These are phyloP conservation scores for Laothoe populi DNA, from an alignment of 2,888 invertebrate species.

Conservation along the genomic window DNA sequence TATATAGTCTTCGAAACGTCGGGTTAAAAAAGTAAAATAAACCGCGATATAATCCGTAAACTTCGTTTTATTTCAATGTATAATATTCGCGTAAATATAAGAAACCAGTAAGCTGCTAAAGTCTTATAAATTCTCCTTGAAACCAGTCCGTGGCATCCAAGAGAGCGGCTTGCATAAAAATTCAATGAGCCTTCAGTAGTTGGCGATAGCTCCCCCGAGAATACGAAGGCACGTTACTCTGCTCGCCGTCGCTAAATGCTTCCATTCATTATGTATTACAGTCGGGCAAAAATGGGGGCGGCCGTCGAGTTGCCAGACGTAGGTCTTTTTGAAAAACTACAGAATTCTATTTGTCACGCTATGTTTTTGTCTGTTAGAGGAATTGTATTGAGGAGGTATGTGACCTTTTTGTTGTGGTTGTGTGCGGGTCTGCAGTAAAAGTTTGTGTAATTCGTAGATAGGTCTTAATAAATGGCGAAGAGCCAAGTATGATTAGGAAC, in stretches of 20 bases:
- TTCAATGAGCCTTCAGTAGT: conserved; percentile 50
- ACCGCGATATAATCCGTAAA: no score
- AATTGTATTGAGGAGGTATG: not conserved
- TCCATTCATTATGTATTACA: conserved; percentile 82
- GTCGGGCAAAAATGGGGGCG: conserved; percentile 73
- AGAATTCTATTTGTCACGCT: not conserved
- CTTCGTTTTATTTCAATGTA: no score
- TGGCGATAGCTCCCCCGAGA: conserved; percentile 59
- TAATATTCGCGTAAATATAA: no score
- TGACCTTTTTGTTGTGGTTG: not conserved
- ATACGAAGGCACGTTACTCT: conserved; percentile 59
- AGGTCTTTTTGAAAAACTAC: not conserved
- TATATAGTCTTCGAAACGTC: no score
- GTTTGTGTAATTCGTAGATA: not conserved
- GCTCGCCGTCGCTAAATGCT: conserved; percentile 68
- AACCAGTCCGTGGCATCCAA: conserved; percentile 7
- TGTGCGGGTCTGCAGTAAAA: not conserved
- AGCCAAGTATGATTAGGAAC: no score
- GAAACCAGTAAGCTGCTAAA: not conserved
- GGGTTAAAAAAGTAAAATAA: no score
- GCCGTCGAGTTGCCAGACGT: conserved; percentile 33
- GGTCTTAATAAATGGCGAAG: no score
- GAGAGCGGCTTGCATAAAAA: conserved; percentile 38
- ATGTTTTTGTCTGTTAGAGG: not conserved
- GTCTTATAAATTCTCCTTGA: conserved; percentile 10